Evolutionary conservation across 2,888 invertebrate species (phyloP).

Genomic region (Zygogramma bicolorata): DNA sequence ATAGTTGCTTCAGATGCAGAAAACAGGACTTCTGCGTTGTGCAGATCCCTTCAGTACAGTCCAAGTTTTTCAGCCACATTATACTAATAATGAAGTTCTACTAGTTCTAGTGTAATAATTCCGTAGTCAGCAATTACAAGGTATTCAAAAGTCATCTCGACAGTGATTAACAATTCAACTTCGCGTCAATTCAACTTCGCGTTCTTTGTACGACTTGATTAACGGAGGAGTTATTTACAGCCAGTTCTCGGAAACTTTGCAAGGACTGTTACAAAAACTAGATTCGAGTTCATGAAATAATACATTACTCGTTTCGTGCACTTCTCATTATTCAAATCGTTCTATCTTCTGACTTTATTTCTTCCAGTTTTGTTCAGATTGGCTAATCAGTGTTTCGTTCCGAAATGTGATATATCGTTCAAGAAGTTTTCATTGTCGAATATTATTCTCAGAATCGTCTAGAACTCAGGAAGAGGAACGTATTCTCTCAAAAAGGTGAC

Average conservation of each 20-base stretch:
- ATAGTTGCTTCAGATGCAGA: no score
- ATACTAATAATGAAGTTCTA: background rate
- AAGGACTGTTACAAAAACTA: slow-evolving; percentile 25
- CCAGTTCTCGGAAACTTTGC: slow-evolving; percentile 22
- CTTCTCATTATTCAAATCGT: slow-evolving; percentile 5
- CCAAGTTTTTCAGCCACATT: background rate
- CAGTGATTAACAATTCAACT: slow-evolving; percentile 33
- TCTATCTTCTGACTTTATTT: background rate
- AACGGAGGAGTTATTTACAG: slow-evolving; percentile 34
- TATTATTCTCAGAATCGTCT: background rate
- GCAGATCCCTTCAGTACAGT: no score
- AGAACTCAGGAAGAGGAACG: background rate
- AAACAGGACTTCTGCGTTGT: no score
- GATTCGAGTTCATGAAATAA: slow-evolving; percentile 20
- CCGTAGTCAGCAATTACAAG: slow-evolving; percentile 24
- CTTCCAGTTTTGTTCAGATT: background rate
- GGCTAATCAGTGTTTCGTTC: background rate
- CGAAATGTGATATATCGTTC: background rate
- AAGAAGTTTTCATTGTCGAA: background rate
- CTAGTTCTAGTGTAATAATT: no score
- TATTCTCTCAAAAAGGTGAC: no score
- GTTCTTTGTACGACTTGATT: slow-evolving; percentile 29
- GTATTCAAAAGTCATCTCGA: slow-evolving; percentile 27
- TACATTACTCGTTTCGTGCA: slow-evolving; percentile 6
- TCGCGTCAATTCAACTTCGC: slow-evolving; percentile 23